Evolutionary conservation across 2,113 vertebrate genomes (phyloP).

Genomic region (Chitala chitala): DNA sequence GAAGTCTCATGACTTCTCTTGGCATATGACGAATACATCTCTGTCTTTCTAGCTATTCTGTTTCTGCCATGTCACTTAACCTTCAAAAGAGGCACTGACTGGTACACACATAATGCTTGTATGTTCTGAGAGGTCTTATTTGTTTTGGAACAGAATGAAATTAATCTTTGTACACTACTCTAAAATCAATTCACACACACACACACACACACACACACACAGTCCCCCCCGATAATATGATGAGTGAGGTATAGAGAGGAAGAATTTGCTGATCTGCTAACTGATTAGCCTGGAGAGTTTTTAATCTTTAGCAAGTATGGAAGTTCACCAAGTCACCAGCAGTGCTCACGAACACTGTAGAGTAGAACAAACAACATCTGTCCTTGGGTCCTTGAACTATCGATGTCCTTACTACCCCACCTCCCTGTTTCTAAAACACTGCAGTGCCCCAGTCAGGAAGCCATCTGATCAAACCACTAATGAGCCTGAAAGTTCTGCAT

Average conservation of each 20-base stretch:
- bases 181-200: no score
- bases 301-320: background rate
- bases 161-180: no score
- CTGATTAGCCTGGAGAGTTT: background rate
- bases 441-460: conserved; percentile 48
- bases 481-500: conserved; percentile 55
- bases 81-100: no score
- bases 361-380: conserved; percentile 37
- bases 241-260: background rate
- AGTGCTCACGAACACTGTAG: conserved; percentile 32
- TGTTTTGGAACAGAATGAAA: no score
- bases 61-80: no score
- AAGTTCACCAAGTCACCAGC: conserved; percentile 37
- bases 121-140: no score
- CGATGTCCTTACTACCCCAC: background rate
- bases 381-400: conserved; percentile 38
- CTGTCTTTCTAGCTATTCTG: background rate
- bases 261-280: background rate
- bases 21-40: background rate
- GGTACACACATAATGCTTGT: no score
- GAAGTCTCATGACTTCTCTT: background rate
- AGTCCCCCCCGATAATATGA: no score
- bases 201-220: no score
- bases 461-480: conserved; percentile 59
- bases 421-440: conserved; percentile 54